Evolutionary conservation across 2,113 vertebrate species (phyloP).

Genomic region (Actenoides hombroni): DNA sequence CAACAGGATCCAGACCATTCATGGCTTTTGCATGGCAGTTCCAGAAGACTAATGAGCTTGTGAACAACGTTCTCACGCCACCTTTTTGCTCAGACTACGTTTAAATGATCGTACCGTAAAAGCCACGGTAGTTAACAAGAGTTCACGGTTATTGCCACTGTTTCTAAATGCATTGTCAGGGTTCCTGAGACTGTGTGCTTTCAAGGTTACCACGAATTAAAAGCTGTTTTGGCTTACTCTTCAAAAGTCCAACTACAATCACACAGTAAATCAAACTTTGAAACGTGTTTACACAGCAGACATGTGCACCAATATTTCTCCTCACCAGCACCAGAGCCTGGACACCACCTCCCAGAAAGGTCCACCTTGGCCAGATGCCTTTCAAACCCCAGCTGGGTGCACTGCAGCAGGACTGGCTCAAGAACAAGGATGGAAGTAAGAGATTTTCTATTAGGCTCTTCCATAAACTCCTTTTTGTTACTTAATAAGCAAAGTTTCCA

Average conservation of each 20-base stretch:
- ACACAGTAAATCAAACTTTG: slow-evolving; percentile 35
- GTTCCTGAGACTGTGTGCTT: neutral
- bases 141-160: neutral
- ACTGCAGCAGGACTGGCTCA: neutral
- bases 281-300: neutral
- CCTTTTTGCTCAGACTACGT: neutral
- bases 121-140: neutral
- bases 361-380: neutral
- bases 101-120: neutral
- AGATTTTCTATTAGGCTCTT: neutral
- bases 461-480: neutral
- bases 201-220: slow-evolving; percentile 26
- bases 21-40: neutral
- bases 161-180: neutral
- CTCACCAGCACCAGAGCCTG: neutral
- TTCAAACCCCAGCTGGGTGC: neutral
- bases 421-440: neutral
- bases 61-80: neutral
- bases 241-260: neutral
- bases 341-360: neutral
- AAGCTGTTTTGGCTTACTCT: slow-evolving; percentile 10
- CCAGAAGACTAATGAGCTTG: neutral
- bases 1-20: neutral
- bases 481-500: neutral
- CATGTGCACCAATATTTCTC: neutral